Conservation (phyloP, 2,113 vertebrate species). For the Otis tarda region DNA sequence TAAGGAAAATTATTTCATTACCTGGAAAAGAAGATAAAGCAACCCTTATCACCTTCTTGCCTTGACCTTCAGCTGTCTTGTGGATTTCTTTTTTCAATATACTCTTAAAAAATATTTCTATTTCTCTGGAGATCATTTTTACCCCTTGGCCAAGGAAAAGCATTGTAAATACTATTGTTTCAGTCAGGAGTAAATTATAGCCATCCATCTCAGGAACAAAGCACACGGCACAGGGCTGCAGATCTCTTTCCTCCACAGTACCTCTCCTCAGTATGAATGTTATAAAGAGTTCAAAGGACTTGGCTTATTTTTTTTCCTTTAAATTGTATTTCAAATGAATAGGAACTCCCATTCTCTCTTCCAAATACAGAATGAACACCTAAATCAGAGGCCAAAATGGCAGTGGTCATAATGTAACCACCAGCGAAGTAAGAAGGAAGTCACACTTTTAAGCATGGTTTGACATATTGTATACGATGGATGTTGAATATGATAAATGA, state of each 20-base stretch:
- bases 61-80: constrained; percentile 10
- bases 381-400: neutral
- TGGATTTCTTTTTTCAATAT: neutral
- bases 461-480: neutral
- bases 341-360: neutral
- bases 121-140: constrained; percentile 25
- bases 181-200: constrained; percentile 61
- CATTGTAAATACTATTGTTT: constrained; percentile 13
- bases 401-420: neutral
- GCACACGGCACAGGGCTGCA: neutral
- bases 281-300: neutral
- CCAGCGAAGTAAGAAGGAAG: neutral
- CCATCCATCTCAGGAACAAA: constrained; percentile 49
- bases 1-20: neutral
- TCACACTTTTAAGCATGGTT: neutral
- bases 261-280: neutral
- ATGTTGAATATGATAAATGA: neutral
- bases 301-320: neutral
- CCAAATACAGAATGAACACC: neutral
- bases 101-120: neutral
- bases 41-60: neutral
- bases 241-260: neutral
- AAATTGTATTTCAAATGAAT: neutral
- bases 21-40: neutral
- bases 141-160: constrained; percentile 39